Conservation (phyloP, 2,888 invertebrate genomes). For the Eubasilissa splendida region DNA sequence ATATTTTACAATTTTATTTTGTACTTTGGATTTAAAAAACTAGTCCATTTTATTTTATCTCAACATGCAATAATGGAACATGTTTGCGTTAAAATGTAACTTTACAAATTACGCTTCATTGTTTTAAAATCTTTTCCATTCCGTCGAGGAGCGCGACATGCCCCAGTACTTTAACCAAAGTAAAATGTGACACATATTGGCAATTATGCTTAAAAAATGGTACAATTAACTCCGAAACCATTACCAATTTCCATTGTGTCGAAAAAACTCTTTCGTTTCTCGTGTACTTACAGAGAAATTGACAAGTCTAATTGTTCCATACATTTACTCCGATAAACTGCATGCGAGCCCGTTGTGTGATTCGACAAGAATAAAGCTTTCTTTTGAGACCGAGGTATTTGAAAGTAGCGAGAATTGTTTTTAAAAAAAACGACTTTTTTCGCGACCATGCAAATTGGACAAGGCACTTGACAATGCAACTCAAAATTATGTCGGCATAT, state of each 20-base stretch:
- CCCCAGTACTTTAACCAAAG: conserved; percentile 5
- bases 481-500: not conserved
- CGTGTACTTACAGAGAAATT: not conserved
- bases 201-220: conserved; percentile 30
- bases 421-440: not conserved
- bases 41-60: no score
- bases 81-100: no score
- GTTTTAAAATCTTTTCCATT: conserved; percentile 9
- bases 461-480: not conserved
- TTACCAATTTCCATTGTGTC: conserved; percentile 26
- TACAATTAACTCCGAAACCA: conserved; percentile 24
- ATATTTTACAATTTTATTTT: no score
- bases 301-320: conserved; percentile 32
- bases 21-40: no score
- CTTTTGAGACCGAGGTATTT: conserved; percentile 9
- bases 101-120: conserved; percentile 17
- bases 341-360: not conserved
- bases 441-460: conserved; percentile 24
- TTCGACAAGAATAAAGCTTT: conserved; percentile 20
- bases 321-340: conserved; percentile 16
- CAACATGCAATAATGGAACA: no score
- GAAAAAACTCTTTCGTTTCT: conserved; percentile 1
- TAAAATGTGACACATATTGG: conserved; percentile 4
- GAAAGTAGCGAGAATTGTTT: not conserved
- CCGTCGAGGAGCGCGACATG: conserved; percentile 13